These are phyloP conservation scores for Drosophila nigromelanica DNA, from an alignment of 1,140 invertebrate genomes.

Conservation along the genomic window DNA sequence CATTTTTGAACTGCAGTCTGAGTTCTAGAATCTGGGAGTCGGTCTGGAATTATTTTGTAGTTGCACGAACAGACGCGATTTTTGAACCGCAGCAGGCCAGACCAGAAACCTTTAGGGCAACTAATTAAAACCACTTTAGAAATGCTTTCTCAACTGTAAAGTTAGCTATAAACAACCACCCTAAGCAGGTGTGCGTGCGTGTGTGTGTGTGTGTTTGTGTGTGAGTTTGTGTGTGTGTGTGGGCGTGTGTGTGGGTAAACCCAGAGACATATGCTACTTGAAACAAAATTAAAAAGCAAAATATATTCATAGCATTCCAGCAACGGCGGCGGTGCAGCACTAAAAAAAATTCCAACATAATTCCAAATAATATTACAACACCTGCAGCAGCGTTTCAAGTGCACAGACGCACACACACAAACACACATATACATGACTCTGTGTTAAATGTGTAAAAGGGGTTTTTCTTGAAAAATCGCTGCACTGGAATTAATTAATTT, in stretches of 20 bases:
- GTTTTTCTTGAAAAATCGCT: conserved; percentile 81
- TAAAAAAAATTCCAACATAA: conserved; percentile 69
- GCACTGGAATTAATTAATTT: conserved; percentile 82
- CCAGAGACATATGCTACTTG: conserved; percentile 76
- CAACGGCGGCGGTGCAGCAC: conserved; percentile 14
- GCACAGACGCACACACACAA: conserved; percentile 30
- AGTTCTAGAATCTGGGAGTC: background rate
- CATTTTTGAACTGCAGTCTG: background rate
- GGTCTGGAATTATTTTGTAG: conserved; percentile 15
- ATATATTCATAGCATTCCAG: conserved; percentile 76
- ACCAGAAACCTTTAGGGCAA: conserved; percentile 50
- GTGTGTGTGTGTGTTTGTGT: conserved; percentile 6
- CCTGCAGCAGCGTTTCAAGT: conserved; percentile 75
- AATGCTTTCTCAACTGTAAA: conserved; percentile 82
- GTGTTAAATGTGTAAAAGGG: conserved; percentile 57
- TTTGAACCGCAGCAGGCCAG: conserved; percentile 24
- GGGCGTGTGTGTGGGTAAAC: conserved; percentile 21
- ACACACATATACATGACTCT: conserved; percentile 16
- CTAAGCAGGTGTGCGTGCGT: conserved; percentile 13
- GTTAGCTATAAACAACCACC: conserved; percentile 75
- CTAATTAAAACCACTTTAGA: conserved; percentile 79
- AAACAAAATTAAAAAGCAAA: conserved; percentile 82
- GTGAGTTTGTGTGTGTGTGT: background rate
- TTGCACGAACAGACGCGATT: conserved; percentile 8
- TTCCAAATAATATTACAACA: conserved; percentile 82